Evolutionary conservation across 2,113 vertebrate genomes (phyloP).

Genomic region (Semicossyphus pulcher): DNA sequence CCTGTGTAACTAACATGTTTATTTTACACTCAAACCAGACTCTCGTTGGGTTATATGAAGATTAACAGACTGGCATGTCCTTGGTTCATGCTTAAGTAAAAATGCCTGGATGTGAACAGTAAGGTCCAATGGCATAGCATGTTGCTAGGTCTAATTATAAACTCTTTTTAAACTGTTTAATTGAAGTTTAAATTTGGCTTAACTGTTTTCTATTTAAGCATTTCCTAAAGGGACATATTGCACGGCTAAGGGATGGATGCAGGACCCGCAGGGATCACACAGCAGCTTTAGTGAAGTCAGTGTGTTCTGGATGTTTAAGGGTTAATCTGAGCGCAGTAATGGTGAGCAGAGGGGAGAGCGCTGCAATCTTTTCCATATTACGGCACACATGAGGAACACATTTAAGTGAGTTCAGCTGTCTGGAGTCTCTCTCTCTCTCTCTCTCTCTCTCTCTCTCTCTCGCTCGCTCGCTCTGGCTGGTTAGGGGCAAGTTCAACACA

Average conservation of each 20-base stretch:
- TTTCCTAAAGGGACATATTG: not conserved
- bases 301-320: constrained; percentile 52
- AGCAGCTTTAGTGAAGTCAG: not conserved
- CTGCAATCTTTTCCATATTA: constrained; percentile 85
- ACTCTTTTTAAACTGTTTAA: too few species aligned
- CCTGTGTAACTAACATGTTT: too few species aligned
- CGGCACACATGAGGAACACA: constrained; percentile 83
- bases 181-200: too few species aligned
- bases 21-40: too few species aligned
- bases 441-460: constrained; percentile 53
- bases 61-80: too few species aligned
- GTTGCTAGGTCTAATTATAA: too few species aligned
- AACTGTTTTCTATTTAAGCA: too few species aligned
- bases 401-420: constrained; percentile 85
- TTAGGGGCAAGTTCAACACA: constrained; percentile 64
- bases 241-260: not conserved
- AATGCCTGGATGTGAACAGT: too few species aligned
- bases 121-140: too few species aligned
- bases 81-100: too few species aligned
- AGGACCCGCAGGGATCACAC: not conserved
- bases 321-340: constrained; percentile 75
- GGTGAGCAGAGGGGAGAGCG: constrained; percentile 54
- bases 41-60: too few species aligned
- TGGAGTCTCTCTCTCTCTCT: constrained; percentile 60
- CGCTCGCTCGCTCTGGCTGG: constrained; percentile 52